phyloP scores from a whole-genome alignment of 2,888 invertebrate species.

The Fissipunctia ypsillon region DNA sequence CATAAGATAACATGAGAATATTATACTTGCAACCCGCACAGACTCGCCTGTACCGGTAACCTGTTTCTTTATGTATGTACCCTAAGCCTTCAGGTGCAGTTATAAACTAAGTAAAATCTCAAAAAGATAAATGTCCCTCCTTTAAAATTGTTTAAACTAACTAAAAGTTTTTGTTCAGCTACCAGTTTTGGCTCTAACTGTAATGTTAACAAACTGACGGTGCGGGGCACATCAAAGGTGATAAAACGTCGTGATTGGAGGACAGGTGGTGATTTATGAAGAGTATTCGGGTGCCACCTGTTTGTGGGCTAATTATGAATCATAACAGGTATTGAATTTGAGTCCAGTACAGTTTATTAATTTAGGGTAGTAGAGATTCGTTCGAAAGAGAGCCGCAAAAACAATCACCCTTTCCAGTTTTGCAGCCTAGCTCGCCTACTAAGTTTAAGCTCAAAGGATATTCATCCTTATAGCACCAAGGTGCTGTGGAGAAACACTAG shows the following conservation, averaged over 20 bases:
- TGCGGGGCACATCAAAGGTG: slow-evolving; percentile 61
- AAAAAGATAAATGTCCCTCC: not conserved
- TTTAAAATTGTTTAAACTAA: slow-evolving; percentile 5
- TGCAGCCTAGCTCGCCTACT: no score
- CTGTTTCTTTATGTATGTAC: no score
- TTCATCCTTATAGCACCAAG: no score
- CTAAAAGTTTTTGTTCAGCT: slow-evolving; percentile 30
- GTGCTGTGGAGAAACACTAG: no score
- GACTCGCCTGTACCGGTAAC: no score
- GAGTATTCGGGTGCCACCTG: slow-evolving; percentile 35
- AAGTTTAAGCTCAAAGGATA: no score
- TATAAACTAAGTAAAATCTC: not conserved
- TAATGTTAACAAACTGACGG: slow-evolving; percentile 33
- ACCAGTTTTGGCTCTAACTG: slow-evolving; percentile 35
- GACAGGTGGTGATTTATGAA: slow-evolving; percentile 27
- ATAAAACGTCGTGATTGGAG: slow-evolving; percentile 45
- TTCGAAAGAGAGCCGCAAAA: not conserved
- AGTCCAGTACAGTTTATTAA: not conserved
- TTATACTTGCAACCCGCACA: no score
- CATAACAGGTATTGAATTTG: not conserved
- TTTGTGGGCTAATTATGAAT: slow-evolving; percentile 21
- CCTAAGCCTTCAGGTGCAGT: no score
- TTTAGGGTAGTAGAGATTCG: not conserved
- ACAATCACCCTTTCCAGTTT: no score
- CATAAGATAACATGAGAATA: no score